A percentile compares a stretch with the other conserved stretches of the same genome.
phyloP scores from a whole-genome alignment of 2,888 invertebrate species.

The Tolmerus cingulatus region DNA sequence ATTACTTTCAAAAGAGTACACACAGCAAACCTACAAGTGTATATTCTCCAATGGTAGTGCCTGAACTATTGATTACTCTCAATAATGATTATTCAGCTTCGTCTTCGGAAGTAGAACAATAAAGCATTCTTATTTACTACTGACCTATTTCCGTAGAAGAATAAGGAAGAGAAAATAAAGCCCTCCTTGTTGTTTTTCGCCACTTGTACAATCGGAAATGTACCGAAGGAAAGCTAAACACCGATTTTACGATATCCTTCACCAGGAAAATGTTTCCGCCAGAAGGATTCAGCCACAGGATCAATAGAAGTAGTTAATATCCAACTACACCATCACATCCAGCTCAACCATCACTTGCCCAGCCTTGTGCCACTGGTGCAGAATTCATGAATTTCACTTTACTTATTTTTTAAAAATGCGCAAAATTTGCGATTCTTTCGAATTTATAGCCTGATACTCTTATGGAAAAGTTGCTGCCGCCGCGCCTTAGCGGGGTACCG shows the following conservation, averaged over 20 bases:
- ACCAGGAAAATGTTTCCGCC: not conserved
- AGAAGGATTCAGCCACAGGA: not conserved
- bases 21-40: not conserved
- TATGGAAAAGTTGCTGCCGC: not conserved
- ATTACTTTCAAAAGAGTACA: not conserved
- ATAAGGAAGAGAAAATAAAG: not conserved
- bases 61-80: not conserved
- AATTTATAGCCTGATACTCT: not conserved
- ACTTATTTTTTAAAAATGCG: not conserved
- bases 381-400: not conserved
- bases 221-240: not conserved
- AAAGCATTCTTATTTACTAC: not conserved
- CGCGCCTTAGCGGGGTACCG: not conserved
- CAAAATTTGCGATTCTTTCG: not conserved
- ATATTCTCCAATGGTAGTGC: not conserved
- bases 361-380: not conserved
- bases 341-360: not conserved
- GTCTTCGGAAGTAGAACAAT: not conserved
- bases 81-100: not conserved
- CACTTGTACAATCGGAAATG: not conserved
- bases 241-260: not conserved
- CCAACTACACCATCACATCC: not conserved
- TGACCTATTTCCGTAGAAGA: not conserved
- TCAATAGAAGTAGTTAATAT: not conserved
- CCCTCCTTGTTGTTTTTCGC: not conserved